Evolutionary conservation across 2,113 vertebrate species (phyloP).

Genomic region (Oreochromis spilurus): DNA sequence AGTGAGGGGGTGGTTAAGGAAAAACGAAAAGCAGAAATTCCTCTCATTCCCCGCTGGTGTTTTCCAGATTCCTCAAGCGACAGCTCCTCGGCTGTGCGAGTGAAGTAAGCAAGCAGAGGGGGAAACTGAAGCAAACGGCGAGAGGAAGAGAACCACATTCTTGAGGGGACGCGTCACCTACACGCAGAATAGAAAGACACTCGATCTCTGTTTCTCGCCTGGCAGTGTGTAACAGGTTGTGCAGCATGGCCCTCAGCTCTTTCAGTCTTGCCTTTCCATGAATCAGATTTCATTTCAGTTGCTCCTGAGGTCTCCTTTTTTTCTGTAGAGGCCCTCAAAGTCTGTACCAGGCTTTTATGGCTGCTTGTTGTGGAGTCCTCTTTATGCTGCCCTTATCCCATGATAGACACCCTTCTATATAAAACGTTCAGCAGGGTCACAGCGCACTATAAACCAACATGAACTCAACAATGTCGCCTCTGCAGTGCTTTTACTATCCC

Average conservation of each 20-base stretch:
- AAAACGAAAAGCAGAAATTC: conserved; percentile 69
- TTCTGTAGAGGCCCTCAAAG: not conserved
- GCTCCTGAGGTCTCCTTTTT: not conserved
- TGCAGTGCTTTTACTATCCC: conserved; percentile 28
- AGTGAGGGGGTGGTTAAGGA: conserved; percentile 28
- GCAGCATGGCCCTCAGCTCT: conserved; percentile 2
- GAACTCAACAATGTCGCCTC: conserved; percentile 23
- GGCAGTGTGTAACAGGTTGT: conserved; percentile 39
- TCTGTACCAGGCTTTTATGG: not conserved
- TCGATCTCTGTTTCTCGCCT: conserved; percentile 35
- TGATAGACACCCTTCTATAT: conserved; percentile 38
- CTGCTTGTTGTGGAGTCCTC: not conserved
- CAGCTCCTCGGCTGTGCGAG: conserved; percentile 51
- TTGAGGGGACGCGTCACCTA: conserved; percentile 66
- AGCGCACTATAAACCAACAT: conserved; percentile 29
- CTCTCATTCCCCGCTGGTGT: conserved; percentile 75
- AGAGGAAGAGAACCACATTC: conserved; percentile 67
- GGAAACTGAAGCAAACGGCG: conserved; percentile 51
- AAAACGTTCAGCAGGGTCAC: conserved; percentile 35
- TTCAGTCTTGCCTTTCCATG: not conserved
- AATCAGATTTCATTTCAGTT: not conserved
- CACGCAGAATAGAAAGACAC: conserved; percentile 45
- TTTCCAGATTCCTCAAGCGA: conserved; percentile 75
- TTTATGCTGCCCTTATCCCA: conserved; percentile 3
- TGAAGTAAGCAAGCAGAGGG: conserved; percentile 60